phyloP scores from a whole-genome alignment of 2,113 vertebrate species.

The Seriola aureovittata region DNA sequence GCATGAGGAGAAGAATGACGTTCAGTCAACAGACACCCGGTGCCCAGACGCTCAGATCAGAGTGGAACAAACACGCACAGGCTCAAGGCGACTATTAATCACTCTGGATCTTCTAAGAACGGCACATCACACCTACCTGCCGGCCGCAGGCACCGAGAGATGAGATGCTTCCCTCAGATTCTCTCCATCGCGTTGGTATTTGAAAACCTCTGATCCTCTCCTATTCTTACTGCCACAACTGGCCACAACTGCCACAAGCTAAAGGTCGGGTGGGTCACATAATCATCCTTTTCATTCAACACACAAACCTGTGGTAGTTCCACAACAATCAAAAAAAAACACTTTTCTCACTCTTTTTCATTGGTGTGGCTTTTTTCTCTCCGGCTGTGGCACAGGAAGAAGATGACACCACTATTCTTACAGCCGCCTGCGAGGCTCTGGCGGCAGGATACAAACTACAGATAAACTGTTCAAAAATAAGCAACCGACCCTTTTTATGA shows the following conservation, averaged over 20 bases:
- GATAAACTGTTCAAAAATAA: too few species aligned
- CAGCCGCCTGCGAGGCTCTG: too few species aligned
- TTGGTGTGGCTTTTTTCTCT: background rate
- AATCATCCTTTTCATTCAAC: background rate
- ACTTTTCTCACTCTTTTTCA: background rate
- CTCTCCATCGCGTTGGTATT: constrained; percentile 12
- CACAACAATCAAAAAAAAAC: too few species aligned
- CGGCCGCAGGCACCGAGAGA: constrained; percentile 22
- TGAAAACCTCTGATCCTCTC: background rate
- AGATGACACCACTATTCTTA: too few species aligned
- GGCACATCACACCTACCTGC: constrained; percentile 59
- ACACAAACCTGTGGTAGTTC: too few species aligned
- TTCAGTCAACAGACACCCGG: constrained; percentile 85
- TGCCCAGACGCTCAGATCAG: constrained; percentile 85
- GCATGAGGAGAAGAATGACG: constrained; percentile 83
- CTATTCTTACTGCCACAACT: background rate
- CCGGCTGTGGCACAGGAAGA: background rate
- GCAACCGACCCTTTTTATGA: too few species aligned
- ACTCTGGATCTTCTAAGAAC: constrained; percentile 34
- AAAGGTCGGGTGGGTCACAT: background rate
- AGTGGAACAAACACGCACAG: constrained; percentile 80
- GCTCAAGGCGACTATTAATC: constrained; percentile 70
- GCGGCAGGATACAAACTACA: too few species aligned
- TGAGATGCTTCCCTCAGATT: constrained; percentile 45
- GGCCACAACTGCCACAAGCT: too few species aligned